Evolutionary conservation across 92 coral and sea anemone genomes (phyloP).

Genomic region (Paragorgia papillata): DNA sequence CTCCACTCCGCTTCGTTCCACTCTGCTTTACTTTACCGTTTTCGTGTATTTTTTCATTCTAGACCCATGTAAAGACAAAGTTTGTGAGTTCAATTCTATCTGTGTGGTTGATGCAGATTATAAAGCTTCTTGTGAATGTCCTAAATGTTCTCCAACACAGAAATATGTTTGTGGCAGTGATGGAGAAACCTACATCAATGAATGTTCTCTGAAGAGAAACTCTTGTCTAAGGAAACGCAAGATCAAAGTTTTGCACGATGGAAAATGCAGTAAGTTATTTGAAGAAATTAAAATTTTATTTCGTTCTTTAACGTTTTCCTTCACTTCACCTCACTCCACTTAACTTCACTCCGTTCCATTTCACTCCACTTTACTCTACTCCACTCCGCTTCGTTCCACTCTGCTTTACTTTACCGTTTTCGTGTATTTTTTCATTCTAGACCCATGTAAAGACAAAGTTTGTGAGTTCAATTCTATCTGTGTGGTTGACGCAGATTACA

Average conservation of each 20-base stretch:
- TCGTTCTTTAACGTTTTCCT: slow-evolving; percentile 10
- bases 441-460: slow-evolving; percentile 70
- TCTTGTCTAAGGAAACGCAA: slow-evolving; percentile 65
- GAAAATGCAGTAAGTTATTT: slow-evolving; percentile 76
- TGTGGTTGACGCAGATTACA: slow-evolving; percentile 50
- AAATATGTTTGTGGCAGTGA: slow-evolving; percentile 71
- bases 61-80: slow-evolving; percentile 26
- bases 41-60: too few relatives aligned
- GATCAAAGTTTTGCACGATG: slow-evolving; percentile 58
- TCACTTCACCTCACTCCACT: neutral
- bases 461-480: slow-evolving; percentile 72
- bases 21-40: too few relatives aligned
- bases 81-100: neutral
- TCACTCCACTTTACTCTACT: neutral
- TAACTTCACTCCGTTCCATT: neutral
- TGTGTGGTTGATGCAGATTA: slow-evolving; percentile 29
- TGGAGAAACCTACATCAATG: slow-evolving; percentile 49
- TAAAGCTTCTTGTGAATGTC: slow-evolving; percentile 32
- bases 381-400: neutral
- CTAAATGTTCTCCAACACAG: neutral
- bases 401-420: too few relatives aligned
- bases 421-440: too few relatives aligned
- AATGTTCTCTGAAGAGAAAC: slow-evolving; percentile 35
- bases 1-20: too few relatives aligned
- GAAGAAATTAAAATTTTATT: neutral